A percentile compares a stretch with the other conserved stretches of the same genome.
These are phyloP conservation scores for Ailurus styani DNA, from an alignment of 2,113 vertebrate genomes.

Conservation along the genomic window DNA sequence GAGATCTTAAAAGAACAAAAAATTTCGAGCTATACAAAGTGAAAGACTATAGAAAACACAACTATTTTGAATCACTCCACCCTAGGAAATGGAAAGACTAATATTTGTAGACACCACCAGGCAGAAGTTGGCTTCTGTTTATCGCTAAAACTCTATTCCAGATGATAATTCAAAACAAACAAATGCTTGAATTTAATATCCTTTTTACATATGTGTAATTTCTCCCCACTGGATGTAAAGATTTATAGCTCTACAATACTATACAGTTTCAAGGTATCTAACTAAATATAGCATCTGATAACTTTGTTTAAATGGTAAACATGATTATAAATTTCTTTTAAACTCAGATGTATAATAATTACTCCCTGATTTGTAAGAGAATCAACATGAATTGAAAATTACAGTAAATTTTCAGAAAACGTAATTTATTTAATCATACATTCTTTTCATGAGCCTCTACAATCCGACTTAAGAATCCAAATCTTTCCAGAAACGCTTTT, in stretches of 20 bases:
- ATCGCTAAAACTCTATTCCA: background rate
- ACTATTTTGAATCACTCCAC: background rate
- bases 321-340: background rate
- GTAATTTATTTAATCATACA: background rate
- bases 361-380: background rate
- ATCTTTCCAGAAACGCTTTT: background rate
- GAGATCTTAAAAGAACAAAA: background rate
- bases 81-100: background rate
- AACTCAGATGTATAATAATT: background rate
- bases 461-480: background rate
- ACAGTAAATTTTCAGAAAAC: background rate
- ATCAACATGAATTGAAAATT: background rate
- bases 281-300: background rate
- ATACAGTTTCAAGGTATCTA: background rate
- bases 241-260: background rate
- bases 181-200: background rate
- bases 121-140: conserved; percentile 27
- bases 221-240: background rate
- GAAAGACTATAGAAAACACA: conserved; percentile 1
- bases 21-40: background rate
- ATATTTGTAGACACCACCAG: background rate
- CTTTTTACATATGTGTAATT: background rate
- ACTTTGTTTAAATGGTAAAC: background rate
- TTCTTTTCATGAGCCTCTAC: background rate
- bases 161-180: background rate